These are phyloP conservation scores for Thymelicus sylvestris DNA, from an alignment of 2,888 invertebrate genomes.

Conservation along the genomic window DNA sequence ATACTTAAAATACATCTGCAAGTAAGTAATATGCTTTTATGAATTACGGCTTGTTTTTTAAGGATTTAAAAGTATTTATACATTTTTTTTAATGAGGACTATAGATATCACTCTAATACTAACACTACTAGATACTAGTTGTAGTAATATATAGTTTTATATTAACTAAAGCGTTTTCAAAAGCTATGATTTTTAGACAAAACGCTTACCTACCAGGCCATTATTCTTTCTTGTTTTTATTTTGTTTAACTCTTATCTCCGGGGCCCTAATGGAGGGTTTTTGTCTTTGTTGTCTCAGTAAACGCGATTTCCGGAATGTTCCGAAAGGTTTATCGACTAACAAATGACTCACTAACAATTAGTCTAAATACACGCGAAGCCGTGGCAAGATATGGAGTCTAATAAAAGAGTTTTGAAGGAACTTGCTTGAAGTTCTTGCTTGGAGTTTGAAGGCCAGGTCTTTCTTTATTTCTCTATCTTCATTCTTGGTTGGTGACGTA, in stretches of 20 bases:
- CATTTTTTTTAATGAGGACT: too few species aligned
- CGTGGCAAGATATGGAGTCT: background rate
- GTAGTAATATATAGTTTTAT: too few species aligned
- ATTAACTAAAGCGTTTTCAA: background rate
- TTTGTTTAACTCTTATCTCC: constrained; percentile 14
- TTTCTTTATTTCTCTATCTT: too few species aligned
- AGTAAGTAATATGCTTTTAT: background rate
- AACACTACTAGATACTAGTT: too few species aligned
- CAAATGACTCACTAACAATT: constrained; percentile 7
- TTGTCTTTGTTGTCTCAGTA: constrained; percentile 22
- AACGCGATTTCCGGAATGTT: constrained; percentile 7
- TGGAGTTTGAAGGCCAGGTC: too few species aligned
- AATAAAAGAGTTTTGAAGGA: background rate
- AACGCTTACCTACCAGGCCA: constrained; percentile 13
- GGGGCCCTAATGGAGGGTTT: constrained; percentile 25
- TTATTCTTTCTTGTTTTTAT: constrained; percentile 7
- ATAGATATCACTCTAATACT: too few species aligned
- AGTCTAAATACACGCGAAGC: background rate
- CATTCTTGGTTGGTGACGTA: too few species aligned
- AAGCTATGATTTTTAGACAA: constrained; percentile 12
- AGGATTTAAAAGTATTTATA: too few species aligned
- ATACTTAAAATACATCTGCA: too few species aligned
- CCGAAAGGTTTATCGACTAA: constrained; percentile 7
- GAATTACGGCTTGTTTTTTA: too few species aligned
- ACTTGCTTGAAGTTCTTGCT: too few species aligned